Conservation (phyloP, 2,888 invertebrate species). For the Apeira syringaria region DNA sequence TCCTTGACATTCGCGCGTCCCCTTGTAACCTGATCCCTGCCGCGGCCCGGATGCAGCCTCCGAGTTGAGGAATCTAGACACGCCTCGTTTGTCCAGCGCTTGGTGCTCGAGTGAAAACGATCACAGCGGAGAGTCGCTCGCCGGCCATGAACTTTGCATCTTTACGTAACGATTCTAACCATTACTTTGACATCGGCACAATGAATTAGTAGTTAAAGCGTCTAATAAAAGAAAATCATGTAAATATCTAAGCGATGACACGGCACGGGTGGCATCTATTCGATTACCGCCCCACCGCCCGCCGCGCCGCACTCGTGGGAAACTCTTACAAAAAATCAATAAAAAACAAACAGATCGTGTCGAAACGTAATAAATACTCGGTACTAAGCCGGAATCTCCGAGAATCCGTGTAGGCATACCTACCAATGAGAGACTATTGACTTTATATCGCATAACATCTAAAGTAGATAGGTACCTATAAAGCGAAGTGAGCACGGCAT, state of each 20-base stretch:
- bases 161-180: slow-evolving; percentile 67
- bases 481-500: slow-evolving; percentile 25
- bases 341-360: slow-evolving; percentile 54
- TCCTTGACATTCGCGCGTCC: slow-evolving; percentile 81
- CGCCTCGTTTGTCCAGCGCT: slow-evolving; percentile 63
- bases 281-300: slow-evolving; percentile 45
- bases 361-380: slow-evolving; percentile 58
- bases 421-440: slow-evolving; percentile 44
- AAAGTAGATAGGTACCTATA: slow-evolving; percentile 26
- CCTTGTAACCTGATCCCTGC: slow-evolving; percentile 66
- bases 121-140: slow-evolving; percentile 45
- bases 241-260: too few relatives aligned
- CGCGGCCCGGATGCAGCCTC: slow-evolving; percentile 80
- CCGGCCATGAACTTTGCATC: slow-evolving; percentile 71
- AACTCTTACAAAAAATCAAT: slow-evolving; percentile 58
- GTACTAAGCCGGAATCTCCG: slow-evolving; percentile 68
- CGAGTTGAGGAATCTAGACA: slow-evolving; percentile 71
- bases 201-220: too few relatives aligned
- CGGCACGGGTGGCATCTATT: slow-evolving; percentile 44
- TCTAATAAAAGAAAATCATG: too few relatives aligned
- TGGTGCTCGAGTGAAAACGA: slow-evolving; percentile 58
- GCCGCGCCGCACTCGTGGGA: slow-evolving; percentile 64
- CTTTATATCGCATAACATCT: slow-evolving; percentile 33
- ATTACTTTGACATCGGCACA: too few relatives aligned
- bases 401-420: slow-evolving; percentile 59